Conservation (phyloP, 2,888 invertebrate genomes). For the Theodoxus fluviatilis region DNA sequence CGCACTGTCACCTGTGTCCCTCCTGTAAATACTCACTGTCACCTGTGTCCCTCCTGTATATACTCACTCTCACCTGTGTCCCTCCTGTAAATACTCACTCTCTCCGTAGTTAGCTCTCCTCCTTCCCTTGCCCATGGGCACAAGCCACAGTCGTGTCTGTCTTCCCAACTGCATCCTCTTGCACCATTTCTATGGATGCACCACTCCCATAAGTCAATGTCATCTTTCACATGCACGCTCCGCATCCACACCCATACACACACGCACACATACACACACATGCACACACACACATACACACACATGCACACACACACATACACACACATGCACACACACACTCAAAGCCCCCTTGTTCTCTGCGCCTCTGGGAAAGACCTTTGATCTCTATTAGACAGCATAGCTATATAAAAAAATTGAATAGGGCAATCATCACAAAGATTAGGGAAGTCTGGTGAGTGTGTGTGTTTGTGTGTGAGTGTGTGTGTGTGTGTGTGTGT, state of each 20-base stretch:
- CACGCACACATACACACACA: conserved; percentile 21
- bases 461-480: too few species aligned
- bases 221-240: not conserved
- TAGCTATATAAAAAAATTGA: too few species aligned
- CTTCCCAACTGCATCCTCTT: conserved; percentile 13
- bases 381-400: too few species aligned
- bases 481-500: too few species aligned
- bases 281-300: conserved; percentile 5
- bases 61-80: not conserved
- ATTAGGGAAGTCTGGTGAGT: too few species aligned
- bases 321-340: conserved; percentile 9
- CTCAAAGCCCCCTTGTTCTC: too few species aligned
- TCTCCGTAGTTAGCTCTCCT: conserved; percentile 3
- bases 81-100: not conserved
- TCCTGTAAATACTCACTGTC: not conserved
- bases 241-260: not conserved
- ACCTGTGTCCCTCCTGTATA: not conserved
- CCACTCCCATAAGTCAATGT: not conserved
- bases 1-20: not conserved
- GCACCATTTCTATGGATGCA: not conserved
- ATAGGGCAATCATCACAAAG: too few species aligned
- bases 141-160: not conserved
- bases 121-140: too few species aligned
- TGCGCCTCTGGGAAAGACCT: too few species aligned
- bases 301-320: conserved; percentile 1